These are phyloP conservation scores for Pterophyllum scalare DNA, from an alignment of 2,113 vertebrate genomes.

Conservation along the genomic window DNA sequence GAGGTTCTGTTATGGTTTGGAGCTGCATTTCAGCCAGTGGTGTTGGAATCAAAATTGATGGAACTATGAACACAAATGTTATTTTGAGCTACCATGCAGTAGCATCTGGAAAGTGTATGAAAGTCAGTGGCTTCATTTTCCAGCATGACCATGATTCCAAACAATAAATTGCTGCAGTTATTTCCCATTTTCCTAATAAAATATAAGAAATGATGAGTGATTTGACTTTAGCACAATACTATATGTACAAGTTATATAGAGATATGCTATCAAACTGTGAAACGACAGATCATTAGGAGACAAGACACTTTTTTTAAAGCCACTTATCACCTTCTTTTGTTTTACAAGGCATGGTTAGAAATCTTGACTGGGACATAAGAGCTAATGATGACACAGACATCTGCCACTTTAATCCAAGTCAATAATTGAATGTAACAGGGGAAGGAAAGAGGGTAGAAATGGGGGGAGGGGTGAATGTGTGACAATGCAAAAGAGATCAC, in stretches of 20 bases:
- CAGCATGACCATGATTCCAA: too few relatives aligned
- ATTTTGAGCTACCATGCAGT: too few relatives aligned
- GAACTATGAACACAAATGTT: too few relatives aligned
- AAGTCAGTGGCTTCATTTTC: too few relatives aligned
- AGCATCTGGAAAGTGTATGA: too few relatives aligned
- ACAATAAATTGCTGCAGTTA: too few relatives aligned
- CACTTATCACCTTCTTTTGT: conserved; percentile 17
- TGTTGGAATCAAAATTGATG: too few relatives aligned
- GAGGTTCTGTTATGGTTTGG: too few relatives aligned
- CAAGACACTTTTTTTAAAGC: neutral
- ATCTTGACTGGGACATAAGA: conserved; percentile 7
- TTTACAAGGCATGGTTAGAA: conserved; percentile 1
- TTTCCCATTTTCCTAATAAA: too few relatives aligned
- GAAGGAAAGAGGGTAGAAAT: conserved; percentile 23
- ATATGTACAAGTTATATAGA: neutral
- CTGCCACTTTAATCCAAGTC: conserved; percentile 52
- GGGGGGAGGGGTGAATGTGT: conserved; percentile 35
- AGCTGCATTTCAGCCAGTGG: too few relatives aligned
- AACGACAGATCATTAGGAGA: neutral
- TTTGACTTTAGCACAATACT: too few relatives aligned
- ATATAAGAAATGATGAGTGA: too few relatives aligned
- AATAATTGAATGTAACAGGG: conserved; percentile 55
- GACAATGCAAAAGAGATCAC: conserved; percentile 23
- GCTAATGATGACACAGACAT: conserved; percentile 46
- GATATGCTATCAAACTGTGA: neutral